phyloP scores from a whole-genome alignment of 2,113 vertebrate species.

The Nycticryphes semicollaris region DNA sequence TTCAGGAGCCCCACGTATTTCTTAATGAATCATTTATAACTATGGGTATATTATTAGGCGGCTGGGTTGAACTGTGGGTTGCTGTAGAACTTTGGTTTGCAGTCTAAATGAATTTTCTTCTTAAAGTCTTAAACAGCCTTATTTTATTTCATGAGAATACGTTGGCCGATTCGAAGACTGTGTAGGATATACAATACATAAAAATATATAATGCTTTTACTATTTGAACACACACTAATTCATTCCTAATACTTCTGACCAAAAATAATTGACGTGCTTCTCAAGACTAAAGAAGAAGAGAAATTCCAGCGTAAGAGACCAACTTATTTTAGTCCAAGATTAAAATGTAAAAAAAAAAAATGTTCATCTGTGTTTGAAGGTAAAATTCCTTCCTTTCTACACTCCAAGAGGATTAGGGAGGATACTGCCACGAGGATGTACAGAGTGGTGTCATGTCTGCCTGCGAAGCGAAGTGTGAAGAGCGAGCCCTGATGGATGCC shows the following conservation, averaged over 20 bases:
- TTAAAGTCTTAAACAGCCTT: background rate
- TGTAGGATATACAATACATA: background rate
- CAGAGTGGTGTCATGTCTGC: background rate
- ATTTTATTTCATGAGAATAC: background rate
- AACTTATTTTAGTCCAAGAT: background rate
- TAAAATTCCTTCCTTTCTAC: background rate
- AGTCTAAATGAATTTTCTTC: constrained; percentile 12
- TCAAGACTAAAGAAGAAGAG: background rate
- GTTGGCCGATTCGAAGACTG: background rate
- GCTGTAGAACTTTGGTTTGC: constrained; percentile 4
- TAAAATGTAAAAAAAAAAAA: background rate
- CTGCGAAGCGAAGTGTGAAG: background rate
- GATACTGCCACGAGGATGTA: background rate
- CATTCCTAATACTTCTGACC: background rate
- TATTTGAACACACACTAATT: background rate
- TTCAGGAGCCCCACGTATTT: constrained; percentile 37
- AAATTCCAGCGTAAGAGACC: background rate
- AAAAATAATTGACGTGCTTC: background rate
- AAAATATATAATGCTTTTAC: background rate
- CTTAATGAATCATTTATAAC: constrained; percentile 54
- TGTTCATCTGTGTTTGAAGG: background rate
- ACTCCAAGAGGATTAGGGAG: background rate
- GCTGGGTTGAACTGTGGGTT: constrained; percentile 17
- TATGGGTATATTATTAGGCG: constrained; percentile 23
- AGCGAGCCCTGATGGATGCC: background rate